A percentile compares a stretch with the other conserved stretches of the same genome.
These are phyloP conservation scores for Archips xylosteana DNA, from an alignment of 2,888 invertebrate species.

Conservation along the genomic window DNA sequence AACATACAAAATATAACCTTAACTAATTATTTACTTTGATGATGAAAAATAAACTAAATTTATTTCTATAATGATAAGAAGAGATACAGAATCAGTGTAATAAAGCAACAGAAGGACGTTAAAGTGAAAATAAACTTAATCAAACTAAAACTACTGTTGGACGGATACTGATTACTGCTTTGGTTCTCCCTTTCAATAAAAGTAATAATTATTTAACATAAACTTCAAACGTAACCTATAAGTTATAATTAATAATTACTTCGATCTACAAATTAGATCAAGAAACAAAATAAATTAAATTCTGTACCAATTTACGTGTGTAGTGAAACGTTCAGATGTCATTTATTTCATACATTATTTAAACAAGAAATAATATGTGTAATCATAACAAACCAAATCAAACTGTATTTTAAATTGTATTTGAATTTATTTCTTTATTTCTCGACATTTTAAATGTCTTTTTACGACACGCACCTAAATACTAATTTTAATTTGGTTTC, in stretches of 20 bases:
- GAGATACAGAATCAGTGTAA: slow-evolving; percentile 30
- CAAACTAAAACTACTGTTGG: slow-evolving; percentile 70
- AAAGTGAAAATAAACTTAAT: slow-evolving; percentile 62
- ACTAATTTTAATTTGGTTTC: slow-evolving; percentile 50
- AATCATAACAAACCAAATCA: background rate
- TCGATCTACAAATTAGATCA: background rate
- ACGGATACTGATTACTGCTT: slow-evolving; percentile 86
- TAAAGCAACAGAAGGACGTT: slow-evolving; percentile 43
- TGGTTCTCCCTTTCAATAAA: slow-evolving; percentile 70
- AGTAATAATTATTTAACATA: slow-evolving; percentile 44
- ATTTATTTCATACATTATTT: background rate
- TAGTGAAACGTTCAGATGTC: background rate
- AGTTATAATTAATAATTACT: background rate
- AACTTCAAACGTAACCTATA: slow-evolving; percentile 41
- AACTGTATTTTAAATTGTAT: background rate
- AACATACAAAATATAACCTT: slow-evolving; percentile 38
- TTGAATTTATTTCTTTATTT: background rate
- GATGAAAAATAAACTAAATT: slow-evolving; percentile 53
- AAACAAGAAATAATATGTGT: background rate
- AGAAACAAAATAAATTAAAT: background rate
- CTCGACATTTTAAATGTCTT: background rate
- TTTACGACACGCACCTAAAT: slow-evolving; percentile 44
- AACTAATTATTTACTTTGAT: slow-evolving; percentile 44
- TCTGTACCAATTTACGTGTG: background rate
- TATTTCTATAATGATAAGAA: slow-evolving; percentile 33